Percentiles rank a stretch among this genome's conserved stretches.
Conservation (phyloP, 2,113 vertebrate species). For the Stegostoma tigrinum region DNA sequence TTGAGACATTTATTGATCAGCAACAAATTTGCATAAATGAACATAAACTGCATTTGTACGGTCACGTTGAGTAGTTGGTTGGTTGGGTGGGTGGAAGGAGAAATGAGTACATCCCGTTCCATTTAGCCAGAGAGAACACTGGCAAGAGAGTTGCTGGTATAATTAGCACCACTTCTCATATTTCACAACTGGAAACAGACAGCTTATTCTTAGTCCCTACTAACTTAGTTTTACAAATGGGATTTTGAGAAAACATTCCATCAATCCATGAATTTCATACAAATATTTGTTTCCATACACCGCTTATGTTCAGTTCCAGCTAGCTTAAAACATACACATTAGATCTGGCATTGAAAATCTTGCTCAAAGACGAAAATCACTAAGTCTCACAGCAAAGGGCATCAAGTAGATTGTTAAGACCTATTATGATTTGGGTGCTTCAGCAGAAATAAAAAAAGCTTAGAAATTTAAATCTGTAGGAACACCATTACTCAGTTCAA, state of each 20-base stretch:
- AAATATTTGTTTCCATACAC: background rate
- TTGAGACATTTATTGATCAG: background rate
- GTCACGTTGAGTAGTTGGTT: background rate
- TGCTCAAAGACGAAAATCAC: background rate
- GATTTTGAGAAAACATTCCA: background rate
- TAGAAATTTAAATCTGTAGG: background rate
- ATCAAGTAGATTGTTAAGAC: background rate
- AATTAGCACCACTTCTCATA: conserved; percentile 59
- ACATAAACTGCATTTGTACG: background rate
- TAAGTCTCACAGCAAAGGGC: background rate
- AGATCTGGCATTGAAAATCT: background rate
- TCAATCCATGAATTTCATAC: background rate
- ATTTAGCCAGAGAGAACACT: background rate
- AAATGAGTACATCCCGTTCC: background rate
- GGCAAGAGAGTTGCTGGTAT: conserved; percentile 61
- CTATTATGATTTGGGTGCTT: background rate
- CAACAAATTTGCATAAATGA: background rate
- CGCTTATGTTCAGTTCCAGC: background rate
- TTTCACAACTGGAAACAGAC: conserved; percentile 47
- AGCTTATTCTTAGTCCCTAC: background rate
- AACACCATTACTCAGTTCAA: background rate
- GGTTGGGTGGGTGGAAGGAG: background rate
- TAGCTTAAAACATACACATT: background rate
- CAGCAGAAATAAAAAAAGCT: background rate
- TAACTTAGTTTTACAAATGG: background rate